Percentiles rank a stretch among this genome's conserved stretches.
Evolutionary conservation across 1,140 invertebrate species (phyloP).

Genomic region (Dreissena polymorpha): DNA sequence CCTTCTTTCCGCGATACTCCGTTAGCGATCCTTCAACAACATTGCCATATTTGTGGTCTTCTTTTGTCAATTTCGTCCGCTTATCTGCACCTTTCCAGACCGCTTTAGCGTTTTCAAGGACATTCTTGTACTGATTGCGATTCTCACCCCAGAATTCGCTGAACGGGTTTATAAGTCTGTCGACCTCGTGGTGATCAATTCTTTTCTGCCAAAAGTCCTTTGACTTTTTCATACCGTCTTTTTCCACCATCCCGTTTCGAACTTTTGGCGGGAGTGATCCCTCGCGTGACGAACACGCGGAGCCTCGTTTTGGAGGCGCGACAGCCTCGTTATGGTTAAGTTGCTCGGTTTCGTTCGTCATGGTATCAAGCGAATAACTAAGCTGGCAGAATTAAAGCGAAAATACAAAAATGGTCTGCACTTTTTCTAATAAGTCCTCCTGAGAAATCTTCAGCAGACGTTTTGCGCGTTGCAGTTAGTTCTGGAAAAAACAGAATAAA

Average conservation of each 20-base stretch:
- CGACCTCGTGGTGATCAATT: conserved; percentile 85
- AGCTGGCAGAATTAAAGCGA: too few relatives aligned
- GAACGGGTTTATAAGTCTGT: conserved; percentile 89
- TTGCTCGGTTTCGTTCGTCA: too few relatives aligned
- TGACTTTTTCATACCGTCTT: conserved; percentile 28
- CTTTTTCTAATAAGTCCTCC: too few relatives aligned
- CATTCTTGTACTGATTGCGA: conserved; percentile 21
- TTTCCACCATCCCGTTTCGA: conserved; percentile 26
- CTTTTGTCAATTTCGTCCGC: conserved; percentile 88
- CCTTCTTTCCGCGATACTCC: conserved; percentile 93
- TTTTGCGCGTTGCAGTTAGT: too few relatives aligned
- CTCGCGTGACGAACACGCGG: neutral
- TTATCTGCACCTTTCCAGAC: conserved; percentile 82
- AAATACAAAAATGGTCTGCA: too few relatives aligned
- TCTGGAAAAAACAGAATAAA: too few relatives aligned
- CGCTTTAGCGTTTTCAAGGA: conserved; percentile 85
- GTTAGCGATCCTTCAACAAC: conserved; percentile 95
- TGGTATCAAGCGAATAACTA: too few relatives aligned
- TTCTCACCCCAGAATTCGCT: conserved; percentile 49
- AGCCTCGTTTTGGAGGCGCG: too few relatives aligned
- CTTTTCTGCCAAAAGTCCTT: conserved; percentile 85
- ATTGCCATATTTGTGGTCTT: conserved; percentile 90
- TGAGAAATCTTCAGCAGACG: too few relatives aligned
- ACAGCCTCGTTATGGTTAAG: too few relatives aligned
- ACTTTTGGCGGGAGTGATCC: conserved; percentile 27